phyloP scores from a whole-genome alignment of 1,140 invertebrate species.

The Popillia japonica region DNA sequence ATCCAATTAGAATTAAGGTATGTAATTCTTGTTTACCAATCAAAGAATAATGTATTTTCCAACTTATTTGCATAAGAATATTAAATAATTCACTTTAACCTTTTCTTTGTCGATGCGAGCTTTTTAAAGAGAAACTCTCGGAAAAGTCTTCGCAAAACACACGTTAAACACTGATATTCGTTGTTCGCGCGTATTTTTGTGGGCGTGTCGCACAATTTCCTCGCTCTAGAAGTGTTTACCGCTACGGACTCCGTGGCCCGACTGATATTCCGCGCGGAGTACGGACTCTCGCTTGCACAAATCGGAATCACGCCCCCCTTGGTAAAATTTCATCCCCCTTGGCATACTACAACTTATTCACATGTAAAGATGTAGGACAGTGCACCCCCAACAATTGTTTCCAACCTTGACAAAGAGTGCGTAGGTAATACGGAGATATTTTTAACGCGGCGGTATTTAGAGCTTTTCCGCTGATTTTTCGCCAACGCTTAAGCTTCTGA shows the following conservation, averaged over 20 bases:
- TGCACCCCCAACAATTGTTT: background rate
- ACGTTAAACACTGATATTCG: constrained; percentile 2
- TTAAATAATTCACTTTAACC: background rate
- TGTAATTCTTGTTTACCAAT: too few species aligned
- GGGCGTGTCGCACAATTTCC: background rate
- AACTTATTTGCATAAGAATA: background rate
- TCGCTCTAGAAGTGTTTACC: constrained; percentile 11
- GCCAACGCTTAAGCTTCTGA: too few species aligned
- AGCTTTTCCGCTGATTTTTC: too few species aligned
- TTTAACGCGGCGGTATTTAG: background rate
- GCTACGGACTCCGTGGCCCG: constrained; percentile 27
- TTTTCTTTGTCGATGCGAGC: background rate
- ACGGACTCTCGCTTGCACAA: constrained; percentile 5
- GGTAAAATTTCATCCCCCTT: background rate
- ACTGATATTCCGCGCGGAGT: constrained; percentile 20
- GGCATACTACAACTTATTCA: constrained; percentile 1
- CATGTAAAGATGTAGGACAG: background rate
- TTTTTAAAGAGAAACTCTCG: background rate
- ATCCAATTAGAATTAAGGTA: too few species aligned
- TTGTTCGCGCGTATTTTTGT: constrained; percentile 7
- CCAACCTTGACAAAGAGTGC: background rate
- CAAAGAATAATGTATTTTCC: background rate
- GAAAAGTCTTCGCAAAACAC: background rate
- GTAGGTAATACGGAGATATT: background rate
- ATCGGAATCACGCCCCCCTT: constrained; percentile 27